These are phyloP conservation scores for Drosophila seguyi DNA, from an alignment of 1,140 invertebrate genomes.

Conservation along the genomic window DNA sequence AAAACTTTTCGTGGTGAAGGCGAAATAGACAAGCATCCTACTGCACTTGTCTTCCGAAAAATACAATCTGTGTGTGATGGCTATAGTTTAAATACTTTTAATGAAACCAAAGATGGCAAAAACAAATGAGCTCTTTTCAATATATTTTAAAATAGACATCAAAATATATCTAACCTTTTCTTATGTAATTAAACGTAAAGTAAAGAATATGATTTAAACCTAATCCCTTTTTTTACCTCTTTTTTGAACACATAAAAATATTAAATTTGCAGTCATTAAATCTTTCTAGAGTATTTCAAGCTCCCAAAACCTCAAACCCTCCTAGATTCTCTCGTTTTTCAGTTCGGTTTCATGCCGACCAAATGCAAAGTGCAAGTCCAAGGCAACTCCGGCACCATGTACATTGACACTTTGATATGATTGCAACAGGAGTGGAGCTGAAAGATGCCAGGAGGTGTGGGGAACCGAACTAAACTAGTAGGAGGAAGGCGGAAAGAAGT, in stretches of 20 bases:
- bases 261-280: neutral
- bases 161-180: neutral
- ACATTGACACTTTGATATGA: slow-evolving; percentile 78
- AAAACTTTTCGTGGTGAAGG: neutral
- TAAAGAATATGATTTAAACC: neutral
- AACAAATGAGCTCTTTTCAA: no score
- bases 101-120: neutral
- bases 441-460: slow-evolving; percentile 1
- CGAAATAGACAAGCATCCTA: neutral
- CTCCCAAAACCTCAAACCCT: neutral
- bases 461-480: no score
- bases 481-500: neutral
- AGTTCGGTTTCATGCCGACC: slow-evolving; percentile 3
- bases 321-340: neutral
- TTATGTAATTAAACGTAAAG: neutral
- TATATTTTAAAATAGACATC: no score
- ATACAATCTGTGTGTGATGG: neutral
- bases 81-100: neutral
- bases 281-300: neutral
- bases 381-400: slow-evolving; percentile 29
- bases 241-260: neutral
- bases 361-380: slow-evolving; percentile 29
- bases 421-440: slow-evolving; percentile 28
- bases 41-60: neutral
- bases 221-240: neutral